A percentile compares a stretch with the other conserved stretches of the same genome.
phyloP scores from a whole-genome alignment of 1,140 invertebrate species.

The Dendrolimus punctatus region DNA sequence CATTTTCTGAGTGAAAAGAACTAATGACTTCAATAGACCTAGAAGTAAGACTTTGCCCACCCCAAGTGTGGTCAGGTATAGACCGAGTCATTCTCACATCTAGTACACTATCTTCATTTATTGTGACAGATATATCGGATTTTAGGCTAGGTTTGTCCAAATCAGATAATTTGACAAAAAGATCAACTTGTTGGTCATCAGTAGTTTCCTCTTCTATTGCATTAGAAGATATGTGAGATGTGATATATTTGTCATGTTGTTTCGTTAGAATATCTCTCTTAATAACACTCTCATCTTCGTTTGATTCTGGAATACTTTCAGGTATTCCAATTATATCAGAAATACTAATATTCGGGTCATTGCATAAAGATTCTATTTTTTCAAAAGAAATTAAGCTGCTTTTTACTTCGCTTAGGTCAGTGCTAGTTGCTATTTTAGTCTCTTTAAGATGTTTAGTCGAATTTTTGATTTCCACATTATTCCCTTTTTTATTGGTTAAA shows the following conservation, averaged over 20 bases:
- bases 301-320: constrained; percentile 4
- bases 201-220: neutral
- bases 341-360: constrained; percentile 48
- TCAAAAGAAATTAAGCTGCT: constrained; percentile 30
- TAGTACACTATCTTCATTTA: constrained; percentile 11
- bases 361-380: constrained; percentile 50
- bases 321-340: constrained; percentile 46
- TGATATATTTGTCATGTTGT: too few relatives aligned
- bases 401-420: constrained; percentile 4
- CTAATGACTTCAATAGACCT: constrained; percentile 51
- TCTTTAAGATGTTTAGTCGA: constrained; percentile 13
- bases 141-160: constrained; percentile 48
- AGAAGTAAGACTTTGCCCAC: constrained; percentile 30
- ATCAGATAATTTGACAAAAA: constrained; percentile 61
- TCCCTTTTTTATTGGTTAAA: constrained; percentile 24
- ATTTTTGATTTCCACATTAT: constrained; percentile 6
- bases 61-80: constrained; percentile 58
- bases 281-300: too few relatives aligned
- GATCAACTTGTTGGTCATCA: constrained; percentile 30
- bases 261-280: too few relatives aligned
- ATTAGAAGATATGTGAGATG: neutral
- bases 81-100: constrained; percentile 58
- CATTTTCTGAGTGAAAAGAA: constrained; percentile 66
- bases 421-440: constrained; percentile 4
- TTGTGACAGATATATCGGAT: constrained; percentile 14